Base-by-base conservation (phyloP, 2,113 vertebrate species). In the Epinephelus cyanopodus region DNA sequence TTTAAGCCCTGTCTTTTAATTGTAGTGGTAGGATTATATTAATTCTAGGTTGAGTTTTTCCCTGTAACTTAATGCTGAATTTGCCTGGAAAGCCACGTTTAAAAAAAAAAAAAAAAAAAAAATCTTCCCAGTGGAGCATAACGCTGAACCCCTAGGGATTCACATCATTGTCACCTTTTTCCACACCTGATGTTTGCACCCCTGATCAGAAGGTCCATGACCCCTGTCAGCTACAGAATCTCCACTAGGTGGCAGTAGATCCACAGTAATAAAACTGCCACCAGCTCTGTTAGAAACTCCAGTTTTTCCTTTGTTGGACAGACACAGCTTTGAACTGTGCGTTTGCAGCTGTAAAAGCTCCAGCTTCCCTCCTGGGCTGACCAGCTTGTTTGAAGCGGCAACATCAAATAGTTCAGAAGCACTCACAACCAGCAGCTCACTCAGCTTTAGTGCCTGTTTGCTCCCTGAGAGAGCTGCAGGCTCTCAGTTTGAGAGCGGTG, bases 211-310 rank as follows among this genome's bases (percentile, higher is more conserved):
- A 17, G 48, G 19, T 9, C 27, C n/a, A 6, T 18, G 14, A 58
- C 27, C 5, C 37, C 10, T 9, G 21, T 1, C 39, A 29, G 29
- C 45, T 54, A 23, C 10, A 37, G 33, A 47, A 5, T 23, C 12
- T 18, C 79, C 90, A 73, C 64, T 39, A 78, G 90, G 47, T 72
- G 90, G 86, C 86, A 83, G 86, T 23, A 81, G 23, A 70, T 19
- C n/a, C 13, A 9, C 76, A 69, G 45, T 48, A 47, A 29, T 78
- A 0, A 77, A 53, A 15, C 62, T 6, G 62, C 53, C 11, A 1
- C 52, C 33, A 3, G 18, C 48, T 7, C 61, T 17, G 15, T 56
- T 1, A 5, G 50, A 71, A 73, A 48, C 29, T 58, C 27, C 47
- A n/a, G 18, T 13, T 11, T 29, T 27, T 42, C 13, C 73, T 78